Evolutionary conservation across 2,797 vertebrate species (phyloP).

Genomic region (Melanogrammus aeglefinus): DNA sequence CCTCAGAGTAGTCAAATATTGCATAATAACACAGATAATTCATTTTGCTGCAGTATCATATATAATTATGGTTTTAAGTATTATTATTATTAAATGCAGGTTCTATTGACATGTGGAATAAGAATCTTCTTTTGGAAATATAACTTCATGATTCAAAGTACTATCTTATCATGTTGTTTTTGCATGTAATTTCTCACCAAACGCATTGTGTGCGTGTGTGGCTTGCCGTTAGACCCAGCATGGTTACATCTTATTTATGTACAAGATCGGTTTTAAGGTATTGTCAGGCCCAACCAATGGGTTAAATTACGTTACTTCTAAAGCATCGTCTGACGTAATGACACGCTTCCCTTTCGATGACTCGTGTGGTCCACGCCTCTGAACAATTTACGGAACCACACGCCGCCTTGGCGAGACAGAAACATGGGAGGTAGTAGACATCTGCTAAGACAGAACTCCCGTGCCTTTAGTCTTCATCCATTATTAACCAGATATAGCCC

Average conservation of each 20-base stretch:
- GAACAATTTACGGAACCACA: slow-evolving; percentile 40
- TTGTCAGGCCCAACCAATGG: slow-evolving; percentile 47
- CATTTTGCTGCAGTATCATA: no score
- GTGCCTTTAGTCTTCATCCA: background rate
- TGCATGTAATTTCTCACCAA: background rate
- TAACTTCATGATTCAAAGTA: no score
- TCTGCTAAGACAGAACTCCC: no score
- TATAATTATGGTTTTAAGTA: no score
- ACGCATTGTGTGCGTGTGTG: no score
- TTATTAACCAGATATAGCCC: no score
- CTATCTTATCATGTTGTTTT: no score
- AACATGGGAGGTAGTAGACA: background rate
- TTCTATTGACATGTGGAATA: no score
- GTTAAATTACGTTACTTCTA: slow-evolving; percentile 58
- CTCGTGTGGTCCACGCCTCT: slow-evolving; percentile 21
- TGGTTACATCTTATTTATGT: slow-evolving; percentile 58
- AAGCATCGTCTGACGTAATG: slow-evolving; percentile 23
- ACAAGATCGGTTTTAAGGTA: slow-evolving; percentile 68
- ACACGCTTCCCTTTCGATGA: slow-evolving; percentile 25
- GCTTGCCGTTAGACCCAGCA: slow-evolving; percentile 52
- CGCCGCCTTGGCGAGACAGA: slow-evolving; percentile 22
- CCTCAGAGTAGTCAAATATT: no score
- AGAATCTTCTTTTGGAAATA: no score
- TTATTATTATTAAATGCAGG: no score
- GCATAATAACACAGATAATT: no score